Evolutionary conservation across 2,888 invertebrate species (phyloP).

Genomic region (Allygus modestus): DNA sequence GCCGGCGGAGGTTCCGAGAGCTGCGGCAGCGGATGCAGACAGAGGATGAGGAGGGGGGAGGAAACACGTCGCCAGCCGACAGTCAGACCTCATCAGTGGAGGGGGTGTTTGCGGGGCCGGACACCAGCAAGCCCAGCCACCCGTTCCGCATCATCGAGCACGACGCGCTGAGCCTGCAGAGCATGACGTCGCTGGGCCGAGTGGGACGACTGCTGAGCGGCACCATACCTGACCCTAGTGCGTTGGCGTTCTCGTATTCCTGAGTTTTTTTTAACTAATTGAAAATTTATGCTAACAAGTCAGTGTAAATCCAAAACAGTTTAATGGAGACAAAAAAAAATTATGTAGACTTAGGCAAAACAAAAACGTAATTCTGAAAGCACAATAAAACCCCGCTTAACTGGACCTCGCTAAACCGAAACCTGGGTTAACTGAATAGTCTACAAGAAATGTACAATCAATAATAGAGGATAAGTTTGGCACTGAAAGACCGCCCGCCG

Average conservation of each 20-base stretch:
- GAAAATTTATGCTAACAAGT: too few relatives aligned
- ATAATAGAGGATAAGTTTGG: too few relatives aligned
- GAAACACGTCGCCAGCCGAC: constrained; percentile 83
- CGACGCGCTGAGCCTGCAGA: constrained; percentile 91
- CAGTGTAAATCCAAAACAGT: too few relatives aligned
- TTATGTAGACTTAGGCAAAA: too few relatives aligned
- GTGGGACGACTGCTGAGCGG: constrained; percentile 89
- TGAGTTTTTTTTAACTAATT: too few relatives aligned
- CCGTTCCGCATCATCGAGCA: constrained; percentile 93
- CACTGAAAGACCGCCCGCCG: too few relatives aligned
- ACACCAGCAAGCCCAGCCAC: constrained; percentile 79
- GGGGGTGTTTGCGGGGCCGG: constrained; percentile 82
- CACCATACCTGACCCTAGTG: constrained; percentile 69
- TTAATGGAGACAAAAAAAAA: too few relatives aligned
- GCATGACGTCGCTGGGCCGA: constrained; percentile 91
- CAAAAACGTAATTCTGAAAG: too few relatives aligned
- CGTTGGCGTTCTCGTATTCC: background rate
- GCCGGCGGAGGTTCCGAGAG: constrained; percentile 89
- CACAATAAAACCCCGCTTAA: too few relatives aligned
- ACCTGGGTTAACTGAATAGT: too few relatives aligned
- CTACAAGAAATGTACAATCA: too few relatives aligned
- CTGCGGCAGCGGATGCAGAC: constrained; percentile 91
- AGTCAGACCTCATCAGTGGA: constrained; percentile 89
- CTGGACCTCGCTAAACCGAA: too few relatives aligned
- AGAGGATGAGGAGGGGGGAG: constrained; percentile 86